Conservation (phyloP, 2,113 vertebrate genomes). For the Holacanthus passer region DNA sequence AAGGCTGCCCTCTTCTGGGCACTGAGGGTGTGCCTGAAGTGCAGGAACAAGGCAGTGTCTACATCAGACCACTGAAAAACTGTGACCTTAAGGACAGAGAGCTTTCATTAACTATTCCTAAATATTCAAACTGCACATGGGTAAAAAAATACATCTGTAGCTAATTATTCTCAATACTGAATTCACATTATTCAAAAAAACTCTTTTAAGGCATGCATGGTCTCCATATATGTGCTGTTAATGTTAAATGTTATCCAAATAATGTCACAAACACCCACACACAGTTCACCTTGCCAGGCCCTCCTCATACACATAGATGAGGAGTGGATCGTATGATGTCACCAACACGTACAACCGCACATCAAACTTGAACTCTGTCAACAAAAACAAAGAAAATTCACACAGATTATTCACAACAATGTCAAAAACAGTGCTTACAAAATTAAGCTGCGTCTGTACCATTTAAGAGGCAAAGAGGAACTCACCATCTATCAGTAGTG, state of each 20-base stretch:
- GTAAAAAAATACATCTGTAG: not conserved
- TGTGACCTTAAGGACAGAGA: not conserved
- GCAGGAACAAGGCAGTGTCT: not conserved
- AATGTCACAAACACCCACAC: not conserved
- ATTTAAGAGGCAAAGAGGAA: slow-evolving; percentile 18
- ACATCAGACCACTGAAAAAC: not conserved
- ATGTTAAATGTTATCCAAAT: not conserved
- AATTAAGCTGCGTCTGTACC: not conserved
- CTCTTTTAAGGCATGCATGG: not conserved
- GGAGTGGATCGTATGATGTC: slow-evolving; percentile 95
- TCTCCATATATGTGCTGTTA: too few species aligned
- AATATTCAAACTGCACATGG: not conserved
- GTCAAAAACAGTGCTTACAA: not conserved
- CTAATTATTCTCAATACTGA: not conserved
- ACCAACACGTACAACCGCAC: slow-evolving; percentile 96
- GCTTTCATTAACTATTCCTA: not conserved
- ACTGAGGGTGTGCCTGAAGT: not conserved
- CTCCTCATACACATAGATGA: slow-evolving; percentile 97
- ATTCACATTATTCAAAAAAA: not conserved
- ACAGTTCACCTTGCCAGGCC: slow-evolving; percentile 92
- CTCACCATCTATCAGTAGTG: slow-evolving; percentile 95
- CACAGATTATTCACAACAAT: not conserved
- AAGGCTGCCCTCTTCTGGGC: slow-evolving; percentile 83
- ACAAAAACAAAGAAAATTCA: slow-evolving; percentile 40
- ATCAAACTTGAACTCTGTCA: slow-evolving; percentile 96